These are phyloP conservation scores for Cherax destructor DNA, from an alignment of 1,140 invertebrate genomes.

Conservation along the genomic window DNA sequence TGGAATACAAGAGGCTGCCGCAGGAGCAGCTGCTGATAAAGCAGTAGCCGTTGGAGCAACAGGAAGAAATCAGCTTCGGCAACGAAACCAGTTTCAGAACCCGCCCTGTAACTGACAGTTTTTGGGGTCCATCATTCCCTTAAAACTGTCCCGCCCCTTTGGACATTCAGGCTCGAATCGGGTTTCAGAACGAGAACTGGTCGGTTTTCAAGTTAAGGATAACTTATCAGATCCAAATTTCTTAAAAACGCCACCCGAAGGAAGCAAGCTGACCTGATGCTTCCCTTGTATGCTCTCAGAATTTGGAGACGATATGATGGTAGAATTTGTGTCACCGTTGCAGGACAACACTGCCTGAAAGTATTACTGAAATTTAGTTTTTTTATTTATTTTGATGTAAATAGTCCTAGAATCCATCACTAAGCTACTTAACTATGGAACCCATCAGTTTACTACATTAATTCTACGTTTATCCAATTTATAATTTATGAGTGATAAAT, in stretches of 20 bases:
- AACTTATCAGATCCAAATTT: constrained; percentile 41
- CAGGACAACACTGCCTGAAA: constrained; percentile 58
- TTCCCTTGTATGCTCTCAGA: neutral
- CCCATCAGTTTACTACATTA: no score
- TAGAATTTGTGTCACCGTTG: constrained; percentile 32
- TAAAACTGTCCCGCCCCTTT: constrained; percentile 74
- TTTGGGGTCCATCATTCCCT: constrained; percentile 42
- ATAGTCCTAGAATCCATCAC: no score
- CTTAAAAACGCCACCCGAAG: constrained; percentile 20
- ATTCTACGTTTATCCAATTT: no score
- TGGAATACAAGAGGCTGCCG: neutral
- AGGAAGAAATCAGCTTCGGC: neutral
- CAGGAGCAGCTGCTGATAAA: neutral
- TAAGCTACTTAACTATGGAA: no score
- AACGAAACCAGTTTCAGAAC: constrained; percentile 21
- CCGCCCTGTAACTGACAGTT: constrained; percentile 7
- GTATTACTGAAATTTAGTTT: no score
- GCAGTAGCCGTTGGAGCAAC: neutral
- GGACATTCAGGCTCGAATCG: constrained; percentile 72
- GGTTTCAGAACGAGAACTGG: constrained; percentile 69
- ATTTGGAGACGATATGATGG: constrained; percentile 5
- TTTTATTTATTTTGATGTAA: no score
- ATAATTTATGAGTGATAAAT: no score
- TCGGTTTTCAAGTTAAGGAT: constrained; percentile 68
- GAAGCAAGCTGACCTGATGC: neutral